A percentile compares a stretch with the other conserved stretches of the same genome.
Evolutionary conservation across 1,140 invertebrate genomes (phyloP).

Genomic region (Cryptotermes secundus): DNA sequence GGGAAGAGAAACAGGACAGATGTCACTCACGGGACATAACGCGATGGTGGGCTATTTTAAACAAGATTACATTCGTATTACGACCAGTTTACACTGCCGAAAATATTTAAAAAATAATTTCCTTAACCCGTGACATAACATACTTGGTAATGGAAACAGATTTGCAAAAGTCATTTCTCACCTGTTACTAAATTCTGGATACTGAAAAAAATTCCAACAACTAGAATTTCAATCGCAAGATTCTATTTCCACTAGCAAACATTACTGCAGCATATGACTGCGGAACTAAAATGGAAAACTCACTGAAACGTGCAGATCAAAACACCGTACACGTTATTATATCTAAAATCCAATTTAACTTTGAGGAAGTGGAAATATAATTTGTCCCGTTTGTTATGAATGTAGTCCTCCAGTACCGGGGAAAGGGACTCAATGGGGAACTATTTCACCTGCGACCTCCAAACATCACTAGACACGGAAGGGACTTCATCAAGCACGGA

Average conservation of each 20-base stretch:
- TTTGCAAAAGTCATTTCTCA: too few relatives aligned
- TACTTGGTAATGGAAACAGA: too few relatives aligned
- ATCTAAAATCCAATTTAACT: conserved; percentile 3
- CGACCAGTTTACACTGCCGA: too few relatives aligned
- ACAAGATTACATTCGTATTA: too few relatives aligned
- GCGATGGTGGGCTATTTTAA: too few relatives aligned
- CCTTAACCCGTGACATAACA: too few relatives aligned
- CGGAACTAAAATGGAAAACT: neutral
- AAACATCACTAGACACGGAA: neutral
- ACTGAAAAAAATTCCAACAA: too few relatives aligned
- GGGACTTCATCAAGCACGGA: conserved; percentile 6
- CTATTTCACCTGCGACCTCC: neutral
- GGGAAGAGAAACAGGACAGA: too few relatives aligned
- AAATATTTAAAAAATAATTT: too few relatives aligned
- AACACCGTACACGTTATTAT: neutral
- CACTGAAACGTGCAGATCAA: neutral
- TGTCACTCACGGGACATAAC: too few relatives aligned
- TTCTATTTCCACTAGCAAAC: neutral
- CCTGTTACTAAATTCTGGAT: too few relatives aligned
- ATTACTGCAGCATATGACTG: neutral
- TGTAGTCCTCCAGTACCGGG: neutral
- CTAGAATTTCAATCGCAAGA: neutral
- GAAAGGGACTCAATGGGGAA: neutral
- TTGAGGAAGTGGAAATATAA: conserved; percentile 7
- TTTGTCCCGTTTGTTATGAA: neutral